A percentile compares a stretch with the other conserved stretches of the same genome.
phyloP scores from a whole-genome alignment of 2,113 vertebrate genomes.

The Ailurus styani region DNA sequence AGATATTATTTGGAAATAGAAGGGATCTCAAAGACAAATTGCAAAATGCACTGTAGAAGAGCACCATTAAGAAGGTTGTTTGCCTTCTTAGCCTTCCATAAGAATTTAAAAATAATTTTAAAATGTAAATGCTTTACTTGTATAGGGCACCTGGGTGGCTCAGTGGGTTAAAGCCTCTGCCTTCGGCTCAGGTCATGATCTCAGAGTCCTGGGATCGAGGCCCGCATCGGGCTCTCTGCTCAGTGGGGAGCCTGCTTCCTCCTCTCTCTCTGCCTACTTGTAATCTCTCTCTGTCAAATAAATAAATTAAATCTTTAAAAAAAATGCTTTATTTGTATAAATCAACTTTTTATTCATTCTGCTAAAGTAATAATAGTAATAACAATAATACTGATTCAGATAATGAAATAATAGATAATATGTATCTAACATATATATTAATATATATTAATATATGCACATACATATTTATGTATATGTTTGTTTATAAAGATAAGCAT shows the following conservation, averaged over 20 bases:
- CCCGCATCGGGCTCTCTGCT: too few species aligned
- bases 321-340: neutral
- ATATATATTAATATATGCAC: too few species aligned
- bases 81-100: neutral
- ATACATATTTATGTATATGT: neutral
- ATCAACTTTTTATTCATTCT: neutral
- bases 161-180: too few species aligned
- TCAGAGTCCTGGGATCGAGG: too few species aligned
- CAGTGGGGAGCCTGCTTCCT: too few species aligned
- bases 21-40: neutral
- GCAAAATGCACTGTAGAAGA: neutral
- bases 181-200: too few species aligned
- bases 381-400: neutral
- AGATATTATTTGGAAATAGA: neutral
- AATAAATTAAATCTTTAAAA: too few species aligned
- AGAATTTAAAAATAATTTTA: neutral
- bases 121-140: neutral
- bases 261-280: too few species aligned
- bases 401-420: neutral
- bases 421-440: neutral
- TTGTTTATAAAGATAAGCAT: neutral
- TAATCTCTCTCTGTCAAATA: too few species aligned
- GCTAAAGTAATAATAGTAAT: neutral
- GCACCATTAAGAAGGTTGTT: neutral
- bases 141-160: too few species aligned